These are phyloP conservation scores for Polydrusus tereticollis DNA, from an alignment of 2,888 invertebrate genomes.

Conservation along the genomic window DNA sequence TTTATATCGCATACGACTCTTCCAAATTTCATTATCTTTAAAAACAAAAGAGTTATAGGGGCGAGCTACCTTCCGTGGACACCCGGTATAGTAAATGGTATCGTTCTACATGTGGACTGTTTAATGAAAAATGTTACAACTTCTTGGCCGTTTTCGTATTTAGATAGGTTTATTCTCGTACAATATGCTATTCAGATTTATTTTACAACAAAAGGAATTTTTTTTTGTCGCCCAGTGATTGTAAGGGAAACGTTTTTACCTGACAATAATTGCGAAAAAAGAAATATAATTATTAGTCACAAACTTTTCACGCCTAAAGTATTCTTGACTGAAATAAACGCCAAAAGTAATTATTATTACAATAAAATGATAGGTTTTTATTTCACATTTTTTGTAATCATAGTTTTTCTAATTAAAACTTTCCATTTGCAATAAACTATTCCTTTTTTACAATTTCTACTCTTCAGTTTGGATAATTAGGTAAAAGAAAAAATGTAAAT, in stretches of 20 bases:
- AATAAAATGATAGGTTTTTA: neutral
- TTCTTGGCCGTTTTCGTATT: too few relatives aligned
- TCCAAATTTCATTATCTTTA: too few relatives aligned
- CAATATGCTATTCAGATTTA: too few relatives aligned
- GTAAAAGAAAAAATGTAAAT: neutral
- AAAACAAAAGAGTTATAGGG: too few relatives aligned
- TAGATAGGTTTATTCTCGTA: too few relatives aligned
- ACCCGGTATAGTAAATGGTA: too few relatives aligned
- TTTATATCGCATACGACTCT: too few relatives aligned
- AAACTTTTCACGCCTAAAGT: constrained; percentile 7
- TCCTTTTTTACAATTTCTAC: neutral
- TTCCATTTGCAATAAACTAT: neutral
- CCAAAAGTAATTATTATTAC: constrained; percentile 6
- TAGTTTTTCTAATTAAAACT: neutral
- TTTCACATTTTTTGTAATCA: neutral
- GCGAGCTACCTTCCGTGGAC: too few relatives aligned
- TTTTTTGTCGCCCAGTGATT: too few relatives aligned
- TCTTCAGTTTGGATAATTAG: neutral
- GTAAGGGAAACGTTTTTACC: neutral
- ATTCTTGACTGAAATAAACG: constrained; percentile 5
- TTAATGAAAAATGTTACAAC: too few relatives aligned
- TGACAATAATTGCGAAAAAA: neutral
- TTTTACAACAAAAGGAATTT: too few relatives aligned
- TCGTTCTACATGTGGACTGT: too few relatives aligned
- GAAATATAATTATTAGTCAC: neutral